Evolutionary conservation across 2,113 vertebrate species (phyloP).

Genomic region (Alligator sinensis): DNA sequence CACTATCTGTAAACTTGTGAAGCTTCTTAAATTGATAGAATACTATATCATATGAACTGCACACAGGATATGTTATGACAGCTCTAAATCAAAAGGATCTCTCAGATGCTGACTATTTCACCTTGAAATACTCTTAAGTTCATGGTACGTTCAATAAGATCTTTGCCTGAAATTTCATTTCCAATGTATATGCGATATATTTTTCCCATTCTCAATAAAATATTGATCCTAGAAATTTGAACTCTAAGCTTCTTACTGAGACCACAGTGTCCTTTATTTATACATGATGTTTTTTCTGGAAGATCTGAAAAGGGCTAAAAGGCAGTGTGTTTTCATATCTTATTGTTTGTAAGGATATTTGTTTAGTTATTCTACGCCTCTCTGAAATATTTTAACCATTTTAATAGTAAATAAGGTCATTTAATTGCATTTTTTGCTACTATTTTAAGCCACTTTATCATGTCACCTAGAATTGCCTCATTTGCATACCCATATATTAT

Average conservation of each 20-base stretch:
- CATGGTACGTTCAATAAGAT: not conserved
- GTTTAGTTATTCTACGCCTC: not conserved
- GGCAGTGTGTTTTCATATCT: not conserved
- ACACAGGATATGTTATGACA: not conserved
- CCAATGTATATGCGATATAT: not conserved
- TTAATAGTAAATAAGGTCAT: not conserved
- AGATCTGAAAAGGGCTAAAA: not conserved
- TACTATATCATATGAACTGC: not conserved
- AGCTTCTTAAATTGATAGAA: not conserved
- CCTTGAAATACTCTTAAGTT: constrained; percentile 22
- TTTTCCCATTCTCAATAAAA: not conserved
- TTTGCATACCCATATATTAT: not conserved
- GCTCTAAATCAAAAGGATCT: constrained; percentile 21
- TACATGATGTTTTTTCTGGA: not conserved
- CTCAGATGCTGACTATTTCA: not conserved
- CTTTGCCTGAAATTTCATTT: not conserved
- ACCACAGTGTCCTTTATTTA: constrained; percentile 3
- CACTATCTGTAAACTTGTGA: not conserved
- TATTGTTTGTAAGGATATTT: not conserved
- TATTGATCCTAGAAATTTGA: not conserved
- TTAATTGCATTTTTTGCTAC: not conserved
- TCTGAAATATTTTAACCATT: not conserved
- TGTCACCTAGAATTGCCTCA: not conserved
- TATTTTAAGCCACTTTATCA: not conserved
- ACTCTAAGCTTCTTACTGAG: not conserved